Evolutionary conservation across 2,797 vertebrate species (phyloP), one percentile per base, ranked within the genome.

Genomic region (Steatocranus sp.): DNA sequence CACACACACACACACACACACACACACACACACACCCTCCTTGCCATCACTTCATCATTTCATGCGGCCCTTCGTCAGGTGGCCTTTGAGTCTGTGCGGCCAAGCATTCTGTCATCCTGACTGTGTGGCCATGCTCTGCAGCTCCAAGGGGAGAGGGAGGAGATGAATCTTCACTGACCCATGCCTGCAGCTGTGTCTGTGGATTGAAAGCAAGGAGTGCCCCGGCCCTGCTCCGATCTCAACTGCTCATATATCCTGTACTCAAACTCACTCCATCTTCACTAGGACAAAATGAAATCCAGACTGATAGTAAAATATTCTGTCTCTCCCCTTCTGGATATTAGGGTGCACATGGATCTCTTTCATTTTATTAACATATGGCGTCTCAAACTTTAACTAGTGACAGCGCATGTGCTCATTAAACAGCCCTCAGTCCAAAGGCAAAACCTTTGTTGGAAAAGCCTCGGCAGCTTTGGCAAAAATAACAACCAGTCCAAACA

Each of bases 91-190:
- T 30, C 50, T 82, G 70, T 84, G 84, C 81, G 79, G 80, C 41
- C 50, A 78, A 23, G 38, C 75, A 87, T 82, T 88, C 68, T 85
- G 82, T 92, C 91, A 89, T 86, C 74, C 75, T 80, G 85, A 86
- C 61, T 83, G 41, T 54, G 25, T 17, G 80, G 86, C 80, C 80
- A 73, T 83, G 83, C 80, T 88, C 84, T 30, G 68, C 73, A 49
- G 81, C 83, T 85, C 70, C 11, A 38, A 79, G 58, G 54, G 78
- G 85, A 93, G 84, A 83, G 82, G n/a, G 56, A 76, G 79, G 77
- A 89, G 87, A 93, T 94, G 90, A 91, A 95, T 94, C 88, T 91
- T 78, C 3, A 14, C 85, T 91, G 92, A 91, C 84, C 88, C 78
- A 68, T 83, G 81, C 86, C 83, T 78, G 80, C 79, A 89, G 87